Conservation (phyloP, 2,888 invertebrate genomes). For the Trichopria drosophilae region DNA sequence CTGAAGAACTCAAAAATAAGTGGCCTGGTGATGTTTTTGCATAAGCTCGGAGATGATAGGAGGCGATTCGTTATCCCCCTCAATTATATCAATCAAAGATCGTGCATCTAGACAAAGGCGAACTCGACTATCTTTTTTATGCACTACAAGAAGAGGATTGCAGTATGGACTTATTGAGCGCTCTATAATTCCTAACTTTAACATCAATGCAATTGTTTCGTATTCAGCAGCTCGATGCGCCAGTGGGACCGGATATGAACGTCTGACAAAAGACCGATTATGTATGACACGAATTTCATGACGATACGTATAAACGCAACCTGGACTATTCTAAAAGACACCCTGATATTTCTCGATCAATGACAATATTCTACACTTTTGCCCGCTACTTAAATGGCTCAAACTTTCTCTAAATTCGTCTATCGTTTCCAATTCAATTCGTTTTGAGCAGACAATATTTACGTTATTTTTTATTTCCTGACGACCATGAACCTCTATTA, state of each 20-base stretch:
- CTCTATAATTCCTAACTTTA: conserved; percentile 39
- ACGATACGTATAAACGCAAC: not conserved
- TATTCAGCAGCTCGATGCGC: no score
- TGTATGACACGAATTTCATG: conserved; percentile 3
- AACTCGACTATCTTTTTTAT: conserved; percentile 40
- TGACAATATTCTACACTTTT: no score
- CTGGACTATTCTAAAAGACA: not conserved
- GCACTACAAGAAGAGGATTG: conserved; percentile 41
- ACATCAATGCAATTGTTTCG: conserved; percentile 25
- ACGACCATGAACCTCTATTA: no score
- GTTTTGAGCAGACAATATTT: no score
- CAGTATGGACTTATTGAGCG: conserved; percentile 37
- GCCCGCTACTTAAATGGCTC: no score
- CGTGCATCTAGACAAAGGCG: conserved; percentile 45
- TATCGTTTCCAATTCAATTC: no score
- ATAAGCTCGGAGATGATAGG: conserved; percentile 31
- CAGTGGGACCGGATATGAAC: no score
- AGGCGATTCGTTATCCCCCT: conserved; percentile 41
- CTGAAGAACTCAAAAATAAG: conserved; percentile 30
- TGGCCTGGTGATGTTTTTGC: conserved; percentile 23
- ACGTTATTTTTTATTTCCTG: no score
- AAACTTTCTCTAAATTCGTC: no score
- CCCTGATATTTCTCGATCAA: not conserved
- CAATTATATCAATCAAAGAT: conserved; percentile 41
- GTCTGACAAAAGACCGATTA: not conserved